Base-by-base conservation (phyloP, 2,888 invertebrate species). In the Meliscaeva auricollis region DNA sequence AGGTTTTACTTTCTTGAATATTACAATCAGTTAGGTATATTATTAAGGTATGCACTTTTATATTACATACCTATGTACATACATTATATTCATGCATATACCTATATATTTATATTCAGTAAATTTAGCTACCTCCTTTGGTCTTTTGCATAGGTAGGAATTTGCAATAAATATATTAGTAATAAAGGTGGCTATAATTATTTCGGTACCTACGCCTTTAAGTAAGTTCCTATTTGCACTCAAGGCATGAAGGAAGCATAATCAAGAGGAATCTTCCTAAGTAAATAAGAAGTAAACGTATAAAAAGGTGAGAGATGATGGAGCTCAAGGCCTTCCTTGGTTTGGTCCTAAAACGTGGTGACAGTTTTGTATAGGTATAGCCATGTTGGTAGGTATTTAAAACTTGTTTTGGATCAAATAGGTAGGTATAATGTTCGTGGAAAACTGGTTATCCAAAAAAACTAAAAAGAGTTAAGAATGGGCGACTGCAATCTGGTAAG, bases 381-480 rank as follows among this genome's bases (percentile, higher is more conserved):
- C n/a, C n/a, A 26, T 26, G 26, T 26, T 3, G 26, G 30, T 56
- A 15, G 32, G 56, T 56, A 56, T 30, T 44, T 20, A 62, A 77
- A 83, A 83, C 82, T 73, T 68, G 82, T 83, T 83, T 82, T 62
- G 48, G 83, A 69, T 58, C 62, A 69, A 68, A 60, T n/a, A 52
- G 3, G 2, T 50, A 22, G 6, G 0, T 66, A 64, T 64, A 32
- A 50, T 35, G 17, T 54, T 44, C 4, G 15, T 69, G n/a, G 5
- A 5, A 73, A 82, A 82, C 82, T 77, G 82, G 82, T 82, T 82
- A 60, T 62, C 60, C 35, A 48, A 77, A 82, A 82, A 82, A 38
- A 69, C 22, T 15, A 41, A 56, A 66, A 76, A 44, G 35, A 54
- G 60, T 15, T 46, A 60, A 77, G 58, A 56, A 46, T 62, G 73